phyloP scores from a whole-genome alignment of 2,888 invertebrate genomes.

The Nemapogon koenigi region DNA sequence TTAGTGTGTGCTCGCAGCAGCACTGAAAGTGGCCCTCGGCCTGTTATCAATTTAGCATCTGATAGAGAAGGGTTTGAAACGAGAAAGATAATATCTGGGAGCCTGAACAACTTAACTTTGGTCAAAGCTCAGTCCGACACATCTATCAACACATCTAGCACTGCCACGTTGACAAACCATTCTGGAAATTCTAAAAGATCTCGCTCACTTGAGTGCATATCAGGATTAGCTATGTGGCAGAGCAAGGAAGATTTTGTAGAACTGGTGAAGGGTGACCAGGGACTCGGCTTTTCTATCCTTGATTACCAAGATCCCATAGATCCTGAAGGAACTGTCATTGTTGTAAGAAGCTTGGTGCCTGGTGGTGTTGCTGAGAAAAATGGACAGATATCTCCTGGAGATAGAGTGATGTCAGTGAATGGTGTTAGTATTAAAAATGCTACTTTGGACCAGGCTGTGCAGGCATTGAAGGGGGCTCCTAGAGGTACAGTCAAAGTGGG shows the following conservation, averaged over 20 bases:
- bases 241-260: conserved; percentile 91
- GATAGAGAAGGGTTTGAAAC: conserved; percentile 82
- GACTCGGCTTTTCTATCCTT: conserved; percentile 97
- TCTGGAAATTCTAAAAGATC: conserved; percentile 75
- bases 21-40: conserved; percentile 70
- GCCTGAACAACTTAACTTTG: conserved; percentile 81
- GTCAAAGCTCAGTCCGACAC: conserved; percentile 96
- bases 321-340: conserved; percentile 93
- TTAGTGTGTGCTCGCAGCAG: conserved; percentile 87
- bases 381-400: conserved; percentile 94
- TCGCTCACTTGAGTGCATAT: conserved; percentile 93
- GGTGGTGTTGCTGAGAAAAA: conserved; percentile 97
- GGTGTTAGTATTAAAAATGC: conserved; percentile 89
- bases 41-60: conserved; percentile 79
- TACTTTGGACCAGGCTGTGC: conserved; percentile 93
- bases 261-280: conserved; percentile 91
- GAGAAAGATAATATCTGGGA: conserved; percentile 84
- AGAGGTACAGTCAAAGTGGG: conserved; percentile 90
- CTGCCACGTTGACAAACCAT: conserved; percentile 77
- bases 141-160: conserved; percentile 87
- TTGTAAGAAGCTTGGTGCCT: conserved; percentile 95
- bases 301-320: conserved; percentile 98
- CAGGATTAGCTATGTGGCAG: conserved; percentile 97
- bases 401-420: conserved; percentile 91
- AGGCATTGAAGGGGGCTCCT: conserved; percentile 93